Base-by-base conservation (phyloP, 2,888 invertebrate genomes). In the Helleia helle region DNA sequence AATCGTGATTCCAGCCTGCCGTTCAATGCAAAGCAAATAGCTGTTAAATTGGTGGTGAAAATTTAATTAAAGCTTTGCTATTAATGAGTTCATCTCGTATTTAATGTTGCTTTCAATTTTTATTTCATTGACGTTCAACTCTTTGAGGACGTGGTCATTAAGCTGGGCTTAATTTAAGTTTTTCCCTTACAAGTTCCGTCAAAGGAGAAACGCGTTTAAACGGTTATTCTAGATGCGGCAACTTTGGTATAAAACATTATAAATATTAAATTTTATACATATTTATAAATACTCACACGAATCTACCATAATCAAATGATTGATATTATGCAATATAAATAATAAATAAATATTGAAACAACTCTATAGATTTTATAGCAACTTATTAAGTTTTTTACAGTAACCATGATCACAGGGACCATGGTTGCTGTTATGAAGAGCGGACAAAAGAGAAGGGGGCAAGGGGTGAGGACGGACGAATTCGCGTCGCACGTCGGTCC, bases 91-190 rank as follows among this genome's bases (percentile, higher is more conserved):
- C 9, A 13, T 24, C 26, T 37, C 26, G 11, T 38, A 38, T 38
- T 38, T 38, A 38, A 27, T 38, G 37, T 26, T 27, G 37, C 37
- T 27, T 26, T 38, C 26, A 38, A 27, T 25, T 26, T 37, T 37
- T 27, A 15, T 26, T 38, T 38, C 26, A 34, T 34, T 18, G 22
- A 8, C 11, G 34, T 12, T 18, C n/a, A n/a, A 18, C 22, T 11
- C 34, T 34, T 34, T 34, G 34, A 22, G 18, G 34, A 34, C 18
- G 18, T 17, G 22, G 34, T 34, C 31, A 17, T 17, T 31, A 17
- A 17, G 9, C 31, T 11, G 4, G 18, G 18, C 18, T 18, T 11
- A 18, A 31, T 17, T 31, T 9, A 17, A 18, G 31, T 31, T 18
- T 18, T 30, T 30, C 11, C 17, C 12, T 34, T 17, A 22, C 6